Evolutionary conservation across 2,888 invertebrate genomes (phyloP).

Genomic region (Caenorhabditis japonica): DNA sequence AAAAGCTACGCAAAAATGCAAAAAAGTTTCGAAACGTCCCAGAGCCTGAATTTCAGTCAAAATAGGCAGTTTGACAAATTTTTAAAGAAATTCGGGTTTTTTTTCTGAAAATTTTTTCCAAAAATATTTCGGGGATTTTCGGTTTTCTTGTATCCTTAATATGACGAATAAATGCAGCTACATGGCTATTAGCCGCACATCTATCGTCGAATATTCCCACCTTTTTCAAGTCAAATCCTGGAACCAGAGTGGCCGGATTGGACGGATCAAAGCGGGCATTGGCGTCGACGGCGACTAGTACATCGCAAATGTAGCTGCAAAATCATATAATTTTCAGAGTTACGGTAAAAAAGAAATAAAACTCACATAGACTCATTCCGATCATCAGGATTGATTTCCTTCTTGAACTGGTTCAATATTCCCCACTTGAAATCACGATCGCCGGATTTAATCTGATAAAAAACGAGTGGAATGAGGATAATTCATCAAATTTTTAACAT

Average conservation of each 20-base stretch:
- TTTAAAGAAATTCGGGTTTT: too few species aligned
- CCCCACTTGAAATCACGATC: constrained; percentile 94
- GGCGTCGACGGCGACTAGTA: constrained; percentile 34
- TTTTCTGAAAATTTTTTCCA: too few species aligned
- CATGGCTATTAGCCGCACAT: too few species aligned
- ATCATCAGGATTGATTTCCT: constrained; percentile 78
- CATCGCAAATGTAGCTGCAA: constrained; percentile 42
- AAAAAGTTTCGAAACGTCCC: too few species aligned
- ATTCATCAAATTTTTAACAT: background rate
- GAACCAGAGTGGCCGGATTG: constrained; percentile 41
- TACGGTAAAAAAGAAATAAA: constrained; percentile 67
- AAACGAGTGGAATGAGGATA: background rate
- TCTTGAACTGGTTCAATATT: constrained; percentile 83
- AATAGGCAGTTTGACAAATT: too few species aligned
- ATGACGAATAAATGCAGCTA: too few species aligned
- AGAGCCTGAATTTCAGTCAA: too few species aligned
- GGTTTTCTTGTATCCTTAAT: too few species aligned
- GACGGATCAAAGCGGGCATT: background rate
- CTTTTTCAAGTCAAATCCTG: constrained; percentile 30
- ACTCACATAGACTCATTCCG: constrained; percentile 82
- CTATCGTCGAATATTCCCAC: too few species aligned
- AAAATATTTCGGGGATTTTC: too few species aligned
- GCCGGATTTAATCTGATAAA: constrained; percentile 65
- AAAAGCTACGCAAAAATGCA: too few species aligned
- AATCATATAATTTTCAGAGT: background rate